Evolutionary conservation across 2,113 vertebrate genomes (phyloP), one percentile per base, ranked within the genome.

Genomic region (Apteryx owenii): DNA sequence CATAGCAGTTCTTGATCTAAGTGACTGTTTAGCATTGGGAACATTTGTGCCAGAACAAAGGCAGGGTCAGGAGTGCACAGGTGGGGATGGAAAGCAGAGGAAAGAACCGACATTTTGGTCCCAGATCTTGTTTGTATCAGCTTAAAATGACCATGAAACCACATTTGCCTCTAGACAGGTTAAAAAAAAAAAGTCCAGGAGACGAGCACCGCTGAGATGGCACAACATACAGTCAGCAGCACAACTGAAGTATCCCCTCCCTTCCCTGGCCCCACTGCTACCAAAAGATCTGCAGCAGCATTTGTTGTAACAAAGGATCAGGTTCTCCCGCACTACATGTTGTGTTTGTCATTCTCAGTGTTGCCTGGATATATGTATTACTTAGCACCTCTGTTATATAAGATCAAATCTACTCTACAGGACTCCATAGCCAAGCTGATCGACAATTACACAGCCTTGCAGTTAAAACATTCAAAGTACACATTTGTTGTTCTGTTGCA

Each of bases 21-120:
- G 38, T 48, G 51, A 69, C 85, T 82, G 70, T 84, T 62, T 72
- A 21, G 25, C 65, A 72, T 84, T 56, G 46, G 84, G 66, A 81
- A 69, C 31, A 72, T 87, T 9, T 36, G 31, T 48, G 70, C 22
- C 29, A 91, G 58, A 91, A 91, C 81, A 93, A 93, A 95, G 75
- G 48, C 78, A 91, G 84, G 66, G 93, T 82, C 53, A 15, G 61
- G 81, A 87, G 46, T 69, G 22, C 70, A 58, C 48, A 91, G 53
- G 66, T 94, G 53, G 58, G 28, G 48, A 79, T 89, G 53, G 62
- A 93, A 94, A 94, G 38, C n/a, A 87, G 51, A 91, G 73, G 66
- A 81, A 96, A 56, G n/a, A 94, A 51, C n/a, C 21, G 89, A 85
- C 6, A 48, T 79, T 80, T 95, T 82, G 61, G n/a, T 82, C 69